Evolutionary conservation across 2,797 vertebrate species (phyloP).

Genomic region (Pachyuromys duprasi): DNA sequence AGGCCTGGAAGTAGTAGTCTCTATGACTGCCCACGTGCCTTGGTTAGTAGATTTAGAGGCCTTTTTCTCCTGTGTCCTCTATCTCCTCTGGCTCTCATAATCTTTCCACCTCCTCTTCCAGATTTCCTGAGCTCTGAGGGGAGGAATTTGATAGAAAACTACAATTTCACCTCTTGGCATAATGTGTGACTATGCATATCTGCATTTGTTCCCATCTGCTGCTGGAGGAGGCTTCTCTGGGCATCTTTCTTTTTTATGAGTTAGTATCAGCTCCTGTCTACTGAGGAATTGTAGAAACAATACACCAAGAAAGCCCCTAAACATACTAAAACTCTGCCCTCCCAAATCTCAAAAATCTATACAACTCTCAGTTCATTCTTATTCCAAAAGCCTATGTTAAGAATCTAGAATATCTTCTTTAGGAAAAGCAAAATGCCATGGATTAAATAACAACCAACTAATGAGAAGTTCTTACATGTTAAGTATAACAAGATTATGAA

Average conservation of each 20-base stretch:
- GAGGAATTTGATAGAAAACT: background rate
- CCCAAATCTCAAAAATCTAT: background rate
- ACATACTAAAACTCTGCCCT: background rate
- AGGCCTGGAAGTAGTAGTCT: background rate
- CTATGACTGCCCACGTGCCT: background rate
- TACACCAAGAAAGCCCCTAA: conserved; percentile 2
- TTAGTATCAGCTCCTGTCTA: background rate
- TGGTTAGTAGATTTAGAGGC: background rate
- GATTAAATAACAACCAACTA: background rate
- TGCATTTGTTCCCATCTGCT: background rate
- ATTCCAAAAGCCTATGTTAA: background rate
- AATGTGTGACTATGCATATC: too few species aligned
- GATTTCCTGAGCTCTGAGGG: background rate
- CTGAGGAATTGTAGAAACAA: conserved; percentile 2
- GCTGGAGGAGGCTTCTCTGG: background rate
- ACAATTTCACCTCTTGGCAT: background rate
- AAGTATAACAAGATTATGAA: background rate
- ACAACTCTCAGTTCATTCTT: background rate
- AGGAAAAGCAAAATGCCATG: background rate
- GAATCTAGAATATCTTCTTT: background rate
- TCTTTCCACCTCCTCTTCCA: background rate
- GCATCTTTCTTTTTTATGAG: background rate
- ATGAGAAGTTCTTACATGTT: conserved; percentile 17
- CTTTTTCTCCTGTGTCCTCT: background rate
- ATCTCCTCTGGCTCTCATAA: background rate